These are phyloP conservation scores for Gymnodraco acuticeps DNA, from an alignment of 2,797 vertebrate genomes.

Conservation along the genomic window DNA sequence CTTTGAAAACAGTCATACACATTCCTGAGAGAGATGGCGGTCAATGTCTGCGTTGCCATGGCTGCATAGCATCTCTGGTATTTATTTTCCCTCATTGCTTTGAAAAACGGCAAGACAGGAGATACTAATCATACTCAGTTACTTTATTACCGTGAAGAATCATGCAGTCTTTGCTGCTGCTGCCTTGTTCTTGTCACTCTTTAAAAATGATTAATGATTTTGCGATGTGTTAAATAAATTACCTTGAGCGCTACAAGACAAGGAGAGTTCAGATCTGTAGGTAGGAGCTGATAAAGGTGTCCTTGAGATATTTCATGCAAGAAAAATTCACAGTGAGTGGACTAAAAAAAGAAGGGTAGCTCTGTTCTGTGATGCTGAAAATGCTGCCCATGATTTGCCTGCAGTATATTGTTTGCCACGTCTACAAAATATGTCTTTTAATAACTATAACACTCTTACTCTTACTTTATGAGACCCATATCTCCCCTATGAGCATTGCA, in stretches of 20 bases:
- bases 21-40: constrained; percentile 52
- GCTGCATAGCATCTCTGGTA: constrained; percentile 56
- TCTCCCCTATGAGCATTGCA: too few species aligned
- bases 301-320: constrained; percentile 64
- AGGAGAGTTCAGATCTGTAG: constrained; percentile 52
- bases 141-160: constrained; percentile 52
- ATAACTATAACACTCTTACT: too few species aligned
- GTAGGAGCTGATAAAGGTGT: constrained; percentile 64
- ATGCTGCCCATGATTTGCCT: constrained; percentile 12
- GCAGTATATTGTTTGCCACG: constrained; percentile 8
- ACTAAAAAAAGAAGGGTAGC: constrained; percentile 50
- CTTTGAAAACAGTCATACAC: constrained; percentile 37
- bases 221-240: constrained; percentile 70
- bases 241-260: constrained; percentile 53
- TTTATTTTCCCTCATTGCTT: constrained; percentile 50
- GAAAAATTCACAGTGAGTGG: constrained; percentile 50
- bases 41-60: constrained; percentile 58
- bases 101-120: constrained; percentile 54
- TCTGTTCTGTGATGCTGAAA: constrained; percentile 19
- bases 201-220: constrained; percentile 75
- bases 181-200: constrained; percentile 64
- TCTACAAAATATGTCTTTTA: background rate
- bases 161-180: constrained; percentile 46
- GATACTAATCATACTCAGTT: constrained; percentile 64
- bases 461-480: too few species aligned